Evolutionary conservation across 2,797 vertebrate genomes (phyloP), one percentile per base, ranked within the genome.

Genomic region (Brotogeris chrysoptera): DNA sequence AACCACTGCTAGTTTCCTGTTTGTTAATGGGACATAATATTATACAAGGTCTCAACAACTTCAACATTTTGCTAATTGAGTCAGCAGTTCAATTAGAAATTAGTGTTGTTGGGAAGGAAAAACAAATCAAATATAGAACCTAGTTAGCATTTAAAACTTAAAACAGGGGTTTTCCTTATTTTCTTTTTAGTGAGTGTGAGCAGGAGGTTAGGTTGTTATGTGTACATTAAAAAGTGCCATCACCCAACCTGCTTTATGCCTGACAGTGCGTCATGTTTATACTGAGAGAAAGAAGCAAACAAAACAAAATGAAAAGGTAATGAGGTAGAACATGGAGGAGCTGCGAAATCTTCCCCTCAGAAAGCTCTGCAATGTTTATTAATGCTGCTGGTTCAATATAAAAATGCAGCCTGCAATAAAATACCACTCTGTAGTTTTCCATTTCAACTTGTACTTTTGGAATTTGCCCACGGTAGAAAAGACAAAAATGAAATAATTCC

Each of bases 201-300:
- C 84, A 78, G 69, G 94, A 78, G 94, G 94, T 94, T 84, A 87
- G 84, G 84, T 80, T 92, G 74, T 95, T 90, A 43, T 80, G 84
- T 49, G 94, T 93, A 38, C 90, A 82, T 96, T 95, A 91, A 85
- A 93, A 94, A 92, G 91, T 92, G 84, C 74, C 93, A 96, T 80
- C 52, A 20, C 90, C 61, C 0, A 27, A 77, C 93, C 90, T 57
- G 52, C 88, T 91, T 68, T 52, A 32, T 16, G 34, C 43, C 72
- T 82, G 90, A 77, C 90, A 68, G 16, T 82, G 79, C 28, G 4
- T 93, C 74, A 30, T 77, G 95, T 93, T 96, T 80, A 84, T 61
- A 28, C 88, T 78, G 92, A 80, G 61, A 77, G 88, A 43, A 68
- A 44, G 88, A 74, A 46, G 84, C 86, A 87, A 92, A 89, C 88